Base-by-base conservation (phyloP, 2,113 vertebrate genomes). In the Megaceryle torquata region DNA sequence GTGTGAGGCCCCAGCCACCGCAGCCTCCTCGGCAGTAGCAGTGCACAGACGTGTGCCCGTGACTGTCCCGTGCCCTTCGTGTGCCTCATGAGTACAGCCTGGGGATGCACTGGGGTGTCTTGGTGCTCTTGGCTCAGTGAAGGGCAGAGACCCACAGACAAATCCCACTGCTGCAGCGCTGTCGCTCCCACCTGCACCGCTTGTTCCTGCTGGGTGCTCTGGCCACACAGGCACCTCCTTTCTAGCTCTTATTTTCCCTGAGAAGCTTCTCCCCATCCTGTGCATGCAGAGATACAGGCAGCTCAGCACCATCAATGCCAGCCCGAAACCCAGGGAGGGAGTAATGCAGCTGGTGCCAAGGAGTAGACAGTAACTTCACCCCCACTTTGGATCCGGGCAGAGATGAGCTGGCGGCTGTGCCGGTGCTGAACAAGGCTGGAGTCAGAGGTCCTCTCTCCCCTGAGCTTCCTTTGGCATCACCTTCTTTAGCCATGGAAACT, bases 341-440 rank as follows among this genome's bases (percentile, higher is more conserved):
- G 4, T 46, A 28, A 15, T 2, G 1, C 4, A 37, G 12, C 28
- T 19, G 48, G 44, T 50, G 48, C 37, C 56, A 33, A 72, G 31
- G 39, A 88, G 59, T 18, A 86, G 72, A 19, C 18, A 2, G 33
- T 22, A 25, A 7, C 20, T 53, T 81, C 24, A 13, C 26, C 35
- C 50, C 25, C 4, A 13, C 57, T 9, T 26, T 8, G 5, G 44
- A 22, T n/a, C 9, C 0, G 0, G 59, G 28, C 39, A 56, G 54
- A 84, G 35, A 21, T 3, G 3, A 77, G 12, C 26, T 2, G 2
- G 3, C 0, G 6, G 15, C 61, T 3, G 0, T 83, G 59, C 53
- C 1, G 5, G 28, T 0, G 0, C 41, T 60, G 71, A 31, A 0
- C 3, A 53, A 77, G 10, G 19, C 71, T 76, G 86, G 46, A 83